Conservation (phyloP, 2,888 invertebrate species). For the Psylliodes chrysocephalus region DNA sequence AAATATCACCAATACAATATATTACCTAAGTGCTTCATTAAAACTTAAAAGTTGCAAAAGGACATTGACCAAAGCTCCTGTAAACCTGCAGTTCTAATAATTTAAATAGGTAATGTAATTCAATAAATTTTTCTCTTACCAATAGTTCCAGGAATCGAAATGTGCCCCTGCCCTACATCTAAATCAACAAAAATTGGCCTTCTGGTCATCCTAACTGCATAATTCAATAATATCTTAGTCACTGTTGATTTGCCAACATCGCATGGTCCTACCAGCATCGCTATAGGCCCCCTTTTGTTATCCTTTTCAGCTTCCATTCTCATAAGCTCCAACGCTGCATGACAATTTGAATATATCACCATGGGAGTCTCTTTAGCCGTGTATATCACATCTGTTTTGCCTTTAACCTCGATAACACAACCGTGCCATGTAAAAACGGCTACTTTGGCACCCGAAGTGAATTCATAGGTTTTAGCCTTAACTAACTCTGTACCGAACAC, state of each 20-base stretch:
- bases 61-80: too few species aligned
- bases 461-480: constrained; percentile 90
- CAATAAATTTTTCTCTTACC: constrained; percentile 66
- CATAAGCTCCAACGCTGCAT: constrained; percentile 93
- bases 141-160: constrained; percentile 92
- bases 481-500: constrained; percentile 97
- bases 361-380: constrained; percentile 97
- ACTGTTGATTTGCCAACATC: constrained; percentile 98
- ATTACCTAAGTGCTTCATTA: too few species aligned
- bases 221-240: constrained; percentile 85
- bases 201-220: constrained; percentile 89
- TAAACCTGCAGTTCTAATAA: too few species aligned
- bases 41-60: too few species aligned
- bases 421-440: constrained; percentile 98
- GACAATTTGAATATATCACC: constrained; percentile 95
- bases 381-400: constrained; percentile 93
- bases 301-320: constrained; percentile 82
- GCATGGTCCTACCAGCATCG: constrained; percentile 91
- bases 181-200: constrained; percentile 93
- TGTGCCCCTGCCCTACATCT: constrained; percentile 94
- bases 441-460: constrained; percentile 89
- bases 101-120: too few species aligned
- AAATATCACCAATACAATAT: too few species aligned
- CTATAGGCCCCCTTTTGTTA: constrained; percentile 80
- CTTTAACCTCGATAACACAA: constrained; percentile 85